Base-by-base conservation (phyloP, 2,888 invertebrate species). In the Carpatolechia fugitivella region DNA sequence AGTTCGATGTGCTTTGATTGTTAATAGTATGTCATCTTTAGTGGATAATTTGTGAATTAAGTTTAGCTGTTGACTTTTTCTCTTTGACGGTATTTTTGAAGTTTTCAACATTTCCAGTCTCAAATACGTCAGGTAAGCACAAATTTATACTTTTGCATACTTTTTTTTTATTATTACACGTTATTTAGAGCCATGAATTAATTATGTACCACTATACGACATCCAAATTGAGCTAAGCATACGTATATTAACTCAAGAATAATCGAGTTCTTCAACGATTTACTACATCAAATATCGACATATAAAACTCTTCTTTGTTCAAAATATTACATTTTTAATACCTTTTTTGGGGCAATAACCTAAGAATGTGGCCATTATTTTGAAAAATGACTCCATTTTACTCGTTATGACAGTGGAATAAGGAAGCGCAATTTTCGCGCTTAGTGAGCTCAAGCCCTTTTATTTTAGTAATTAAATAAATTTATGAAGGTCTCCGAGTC, bases 371-470 rank as follows among this genome's bases (percentile, higher is more conserved):
- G 30, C 31, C n/a, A 30, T 47, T 47, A 2, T 13, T 47, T 30
- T 47, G 47, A 47, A 47, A 47, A 30, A 47, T 31, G 13, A 47
- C 47, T 30, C 47, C 29, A 47, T 30, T 47, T n/a, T 16, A 31
- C 14, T 31, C 30, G 13, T 46, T 47, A 47, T 14, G 30, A 47
- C 14, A 14, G 30, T 31, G 14, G 29, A 47, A 31, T 44, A 0
- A 3, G 5, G 44, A 11, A n/a, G 5, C 44, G 1, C 1, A 44
- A 44, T 44, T 18, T 7, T 44, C 11, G n/a, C 44, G 44, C n/a
- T 44, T 44, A 18, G 18, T 20, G 5, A 24, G 18, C 11, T 11
- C 5, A 8, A 24, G 6, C 10, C n/a, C 7, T 44, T 20, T 20
- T 24, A 11, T 44, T 41, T 20, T 20, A n/a, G 24, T 44, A 29